Evolutionary conservation across 2,888 invertebrate species (phyloP), one percentile per base, ranked within the genome.

Genomic region (Keiferia lycopersicella): DNA sequence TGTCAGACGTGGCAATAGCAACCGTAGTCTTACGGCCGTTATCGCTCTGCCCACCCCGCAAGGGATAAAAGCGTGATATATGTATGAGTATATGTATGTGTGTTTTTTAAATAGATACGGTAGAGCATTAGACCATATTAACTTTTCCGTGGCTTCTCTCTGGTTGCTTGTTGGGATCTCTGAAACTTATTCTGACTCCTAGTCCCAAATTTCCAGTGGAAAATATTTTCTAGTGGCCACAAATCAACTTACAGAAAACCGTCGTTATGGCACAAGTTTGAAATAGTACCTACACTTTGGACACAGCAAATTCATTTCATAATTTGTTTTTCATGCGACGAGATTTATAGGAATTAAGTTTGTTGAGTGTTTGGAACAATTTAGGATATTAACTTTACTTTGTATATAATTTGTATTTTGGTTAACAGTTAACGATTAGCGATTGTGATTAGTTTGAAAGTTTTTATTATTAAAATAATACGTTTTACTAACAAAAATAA

Each of bases 171-270:
- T 6, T 6, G 26, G 34, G 10, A 10, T 34, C 45, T 45, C n/a
- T 45, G 16, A 16, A 45, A n/a, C 3, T 16, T n/a, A 4, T 12
- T 3, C 14, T 14, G 14, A 3, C 16, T 16, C 62, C 65, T 57
- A 56, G 45, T 62, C 64, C 30, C n/a, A 56, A 38, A 61, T 66
- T 66, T 64, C 34, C 61, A 56, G 57, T 61, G 57, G 63, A 64
- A 64, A 64, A 61, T 64, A 66, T 66, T 66, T 62, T 53, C 20
- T 51, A 66, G 66, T 61, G 65, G 45, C 20, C 63, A 66, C 66
- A 66, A 66, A 66, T 66, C 66, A 66, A 66, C 57, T 65, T 57
- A 26, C 61, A 48, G 11, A 61, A 20, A 57, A 38, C 59, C 20
- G 41, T 16, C 39, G 63, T 63, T 65, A 60, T 53, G 26, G 56